Conservation (phyloP, 2,797 vertebrate species). For the Balearica regulorum region DNA sequence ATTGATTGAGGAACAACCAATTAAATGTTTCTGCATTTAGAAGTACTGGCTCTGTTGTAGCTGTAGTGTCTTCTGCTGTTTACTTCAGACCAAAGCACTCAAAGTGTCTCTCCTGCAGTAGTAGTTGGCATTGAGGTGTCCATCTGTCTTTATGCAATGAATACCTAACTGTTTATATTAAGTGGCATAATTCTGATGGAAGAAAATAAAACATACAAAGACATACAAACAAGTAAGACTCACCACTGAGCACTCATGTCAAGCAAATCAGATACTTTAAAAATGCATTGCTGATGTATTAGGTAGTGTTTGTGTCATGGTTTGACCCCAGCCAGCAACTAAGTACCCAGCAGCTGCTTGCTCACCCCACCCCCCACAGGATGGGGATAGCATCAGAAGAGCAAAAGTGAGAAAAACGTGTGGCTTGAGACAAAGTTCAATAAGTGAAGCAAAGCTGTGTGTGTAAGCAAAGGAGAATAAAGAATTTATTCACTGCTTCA, state of each 20-base stretch:
- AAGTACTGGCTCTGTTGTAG: background rate
- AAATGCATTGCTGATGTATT: background rate
- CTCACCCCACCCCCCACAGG: accelerated
- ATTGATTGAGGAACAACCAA: background rate
- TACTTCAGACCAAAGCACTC: background rate
- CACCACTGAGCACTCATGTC: accelerated
- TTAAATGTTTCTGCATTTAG: background rate
- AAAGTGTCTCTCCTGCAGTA: background rate
- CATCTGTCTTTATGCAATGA: background rate
- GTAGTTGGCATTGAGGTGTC: background rate
- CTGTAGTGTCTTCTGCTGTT: background rate
- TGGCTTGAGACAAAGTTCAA: background rate
- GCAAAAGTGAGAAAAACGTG: background rate
- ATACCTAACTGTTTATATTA: background rate
- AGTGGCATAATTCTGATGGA: background rate
- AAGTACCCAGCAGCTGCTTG: background rate
- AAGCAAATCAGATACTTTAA: background rate
- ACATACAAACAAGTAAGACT: background rate
- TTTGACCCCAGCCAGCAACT: background rate
- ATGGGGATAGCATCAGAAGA: background rate
- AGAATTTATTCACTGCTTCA: background rate
- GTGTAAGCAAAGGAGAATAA: background rate
- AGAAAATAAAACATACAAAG: too few species aligned
- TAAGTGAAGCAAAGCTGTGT: background rate
- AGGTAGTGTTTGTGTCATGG: accelerated